phyloP scores from a whole-genome alignment of 2,888 invertebrate genomes.

The Phalangium opilio region DNA sequence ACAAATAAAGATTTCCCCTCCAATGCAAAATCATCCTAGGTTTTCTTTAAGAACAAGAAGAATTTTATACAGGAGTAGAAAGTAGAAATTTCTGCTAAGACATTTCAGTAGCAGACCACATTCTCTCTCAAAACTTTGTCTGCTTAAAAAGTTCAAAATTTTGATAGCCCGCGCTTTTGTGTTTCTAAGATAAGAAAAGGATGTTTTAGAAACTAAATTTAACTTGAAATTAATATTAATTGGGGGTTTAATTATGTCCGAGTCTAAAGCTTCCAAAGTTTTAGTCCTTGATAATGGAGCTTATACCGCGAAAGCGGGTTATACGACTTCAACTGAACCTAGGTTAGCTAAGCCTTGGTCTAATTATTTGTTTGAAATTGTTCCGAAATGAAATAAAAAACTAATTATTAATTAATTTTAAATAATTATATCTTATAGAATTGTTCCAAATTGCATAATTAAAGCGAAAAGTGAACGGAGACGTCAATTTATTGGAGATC shows the following conservation, averaged over 20 bases:
- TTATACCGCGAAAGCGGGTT: conserved; percentile 69
- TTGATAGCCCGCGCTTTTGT: no score
- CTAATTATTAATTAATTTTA: conserved; percentile 4
- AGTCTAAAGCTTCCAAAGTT: conserved; percentile 19
- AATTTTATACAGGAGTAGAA: no score
- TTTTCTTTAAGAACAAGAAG: no score
- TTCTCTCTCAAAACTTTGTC: no score
- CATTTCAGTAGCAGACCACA: no score
- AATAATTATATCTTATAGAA: conserved; percentile 30
- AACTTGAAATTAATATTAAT: conserved; percentile 3
- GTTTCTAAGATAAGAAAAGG: no score
- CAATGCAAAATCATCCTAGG: no score
- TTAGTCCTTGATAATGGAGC: conserved; percentile 79
- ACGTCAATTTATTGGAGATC: conserved; percentile 79
- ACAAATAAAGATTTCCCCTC: no score
- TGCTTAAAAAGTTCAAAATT: no score
- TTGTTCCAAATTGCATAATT: conserved; percentile 88
- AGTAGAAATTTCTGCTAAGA: no score
- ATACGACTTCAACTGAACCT: conserved; percentile 48
- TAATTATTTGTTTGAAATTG: conserved; percentile 2
- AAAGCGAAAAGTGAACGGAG: conserved; percentile 94
- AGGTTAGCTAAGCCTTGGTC: conserved; percentile 36
- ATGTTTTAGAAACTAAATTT: no score
- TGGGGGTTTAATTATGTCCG: neutral
- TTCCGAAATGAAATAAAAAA: neutral